Conservation (phyloP, 2,888 invertebrate genomes). For the Nymphalis urticae region DNA sequence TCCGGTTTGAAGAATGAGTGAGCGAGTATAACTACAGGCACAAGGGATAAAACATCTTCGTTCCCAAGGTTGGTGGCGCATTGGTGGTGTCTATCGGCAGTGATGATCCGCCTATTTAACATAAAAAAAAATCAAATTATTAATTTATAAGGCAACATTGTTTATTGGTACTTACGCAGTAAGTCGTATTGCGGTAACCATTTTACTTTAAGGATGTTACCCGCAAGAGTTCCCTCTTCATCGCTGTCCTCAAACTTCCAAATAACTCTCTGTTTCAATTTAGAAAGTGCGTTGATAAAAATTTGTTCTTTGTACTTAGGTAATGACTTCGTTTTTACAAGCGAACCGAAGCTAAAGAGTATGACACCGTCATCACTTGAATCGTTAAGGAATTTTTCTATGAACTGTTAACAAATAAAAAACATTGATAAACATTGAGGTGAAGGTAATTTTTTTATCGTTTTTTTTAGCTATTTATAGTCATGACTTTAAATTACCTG, state of each 20-base stretch:
- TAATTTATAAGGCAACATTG: too few relatives aligned
- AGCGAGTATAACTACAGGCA: too few relatives aligned
- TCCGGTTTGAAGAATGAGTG: too few relatives aligned
- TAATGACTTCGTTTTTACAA: conserved; percentile 86
- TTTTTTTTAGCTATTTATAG: not conserved
- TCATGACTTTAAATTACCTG: too few relatives aligned
- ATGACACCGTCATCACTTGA: conserved; percentile 84
- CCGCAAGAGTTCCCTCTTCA: conserved; percentile 63
- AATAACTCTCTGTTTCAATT: conserved; percentile 85
- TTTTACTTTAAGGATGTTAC: conserved; percentile 81
- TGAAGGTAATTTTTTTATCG: not conserved
- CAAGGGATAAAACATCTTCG: too few relatives aligned
- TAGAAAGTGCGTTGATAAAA: conserved; percentile 83
- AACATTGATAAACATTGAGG: not conserved
- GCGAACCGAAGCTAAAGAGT: conserved; percentile 89
- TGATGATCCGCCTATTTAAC: too few relatives aligned
- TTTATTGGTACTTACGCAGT: conserved; percentile 79
- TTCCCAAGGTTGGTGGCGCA: too few relatives aligned
- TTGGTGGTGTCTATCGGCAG: too few relatives aligned
- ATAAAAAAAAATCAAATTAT: too few relatives aligned
- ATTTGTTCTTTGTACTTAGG: conserved; percentile 82
- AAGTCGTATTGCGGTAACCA: conserved; percentile 89
- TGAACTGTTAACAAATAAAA: conserved; percentile 69
- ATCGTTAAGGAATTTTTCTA: conserved; percentile 84
- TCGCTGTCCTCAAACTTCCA: conserved; percentile 88